Evolutionary conservation across 2,888 invertebrate species (phyloP).

Genomic region (Amphimallon solstitiale): DNA sequence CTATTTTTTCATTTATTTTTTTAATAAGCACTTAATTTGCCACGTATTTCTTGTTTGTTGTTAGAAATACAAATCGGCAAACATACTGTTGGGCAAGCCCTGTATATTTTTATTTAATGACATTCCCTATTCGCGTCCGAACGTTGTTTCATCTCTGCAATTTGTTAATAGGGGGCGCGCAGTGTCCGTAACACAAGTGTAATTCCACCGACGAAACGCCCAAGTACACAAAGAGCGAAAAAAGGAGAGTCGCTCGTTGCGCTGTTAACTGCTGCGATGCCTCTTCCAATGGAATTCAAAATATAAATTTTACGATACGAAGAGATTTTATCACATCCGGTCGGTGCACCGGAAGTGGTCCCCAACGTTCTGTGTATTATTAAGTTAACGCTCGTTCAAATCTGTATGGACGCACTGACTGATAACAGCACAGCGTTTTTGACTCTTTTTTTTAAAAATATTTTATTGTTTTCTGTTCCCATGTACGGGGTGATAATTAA

Average conservation of each 20-base stretch:
- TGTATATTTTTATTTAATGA: no score
- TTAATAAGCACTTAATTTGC: no score
- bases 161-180: no score
- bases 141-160: no score
- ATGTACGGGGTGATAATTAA: background rate
- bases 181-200: no score
- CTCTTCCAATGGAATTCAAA: conserved; percentile 29
- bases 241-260: no score
- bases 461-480: conserved; percentile 7
- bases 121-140: no score
- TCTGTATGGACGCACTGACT: conserved; percentile 28
- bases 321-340: conserved; percentile 38
- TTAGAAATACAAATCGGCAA: no score
- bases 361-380: conserved; percentile 21
- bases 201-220: background rate
- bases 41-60: no score
- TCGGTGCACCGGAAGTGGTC: conserved; percentile 31
- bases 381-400: conserved; percentile 25
- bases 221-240: background rate
- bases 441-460: conserved; percentile 8
- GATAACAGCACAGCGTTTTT: conserved; percentile 2
- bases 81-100: no score
- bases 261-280: conserved; percentile 18
- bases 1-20: no score
- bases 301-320: conserved; percentile 35